Evolutionary conservation across 2,113 vertebrate genomes (phyloP).

Genomic region (Poecile atricapillus): DNA sequence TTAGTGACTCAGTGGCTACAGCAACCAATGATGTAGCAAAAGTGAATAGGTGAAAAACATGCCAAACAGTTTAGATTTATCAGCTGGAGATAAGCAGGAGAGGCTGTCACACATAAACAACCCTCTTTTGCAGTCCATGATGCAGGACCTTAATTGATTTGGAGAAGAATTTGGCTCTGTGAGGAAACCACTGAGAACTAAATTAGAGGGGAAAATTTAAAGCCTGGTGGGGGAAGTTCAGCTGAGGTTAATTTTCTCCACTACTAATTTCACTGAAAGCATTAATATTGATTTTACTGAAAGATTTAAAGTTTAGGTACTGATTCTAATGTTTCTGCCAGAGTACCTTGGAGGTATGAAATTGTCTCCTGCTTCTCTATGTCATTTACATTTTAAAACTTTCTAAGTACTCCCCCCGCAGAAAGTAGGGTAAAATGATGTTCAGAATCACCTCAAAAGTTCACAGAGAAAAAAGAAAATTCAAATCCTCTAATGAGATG

Average conservation of each 20-base stretch:
- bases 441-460: not conserved
- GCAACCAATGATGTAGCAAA: not conserved
- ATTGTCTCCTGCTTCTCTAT: not conserved
- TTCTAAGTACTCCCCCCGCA: not conserved
- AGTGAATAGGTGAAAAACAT: not conserved
- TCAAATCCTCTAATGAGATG: not conserved
- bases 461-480: not conserved
- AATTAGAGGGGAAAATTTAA: not conserved
- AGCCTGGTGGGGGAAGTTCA: not conserved
- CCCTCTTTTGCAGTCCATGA: not conserved
- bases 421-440: not conserved
- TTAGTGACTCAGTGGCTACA: not conserved
- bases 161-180: not conserved
- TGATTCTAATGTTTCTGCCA: not conserved
- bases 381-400: not conserved
- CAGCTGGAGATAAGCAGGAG: not conserved
- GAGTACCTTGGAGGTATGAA: not conserved
- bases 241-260: constrained; percentile 4
- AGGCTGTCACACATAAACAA: not conserved
- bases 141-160: not conserved
- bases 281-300: constrained; percentile 34
- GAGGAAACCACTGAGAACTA: not conserved
- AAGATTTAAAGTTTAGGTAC: not conserved
- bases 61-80: not conserved
- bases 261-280: not conserved